Evolutionary conservation across 2,797 vertebrate species (phyloP).

Genomic region (Pantherophis alleghaniensis): DNA sequence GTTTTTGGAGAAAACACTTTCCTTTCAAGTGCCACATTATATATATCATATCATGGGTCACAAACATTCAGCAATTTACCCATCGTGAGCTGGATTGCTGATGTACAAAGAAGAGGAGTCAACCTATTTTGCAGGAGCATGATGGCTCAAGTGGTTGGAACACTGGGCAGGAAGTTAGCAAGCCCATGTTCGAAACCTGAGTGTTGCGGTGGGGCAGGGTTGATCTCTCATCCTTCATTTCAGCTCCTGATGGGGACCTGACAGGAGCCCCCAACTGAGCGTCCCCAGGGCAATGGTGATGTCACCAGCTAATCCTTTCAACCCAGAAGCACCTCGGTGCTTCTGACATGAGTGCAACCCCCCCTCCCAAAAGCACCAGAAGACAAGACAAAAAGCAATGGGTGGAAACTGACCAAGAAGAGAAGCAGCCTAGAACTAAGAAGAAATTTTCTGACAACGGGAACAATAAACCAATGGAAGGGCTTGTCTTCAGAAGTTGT

Average conservation of each 20-base stretch:
- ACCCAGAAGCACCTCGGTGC: too few relatives aligned
- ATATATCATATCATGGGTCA: not conserved
- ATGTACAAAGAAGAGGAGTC: not conserved
- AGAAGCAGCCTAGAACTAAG: not conserved
- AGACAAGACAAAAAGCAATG: not conserved
- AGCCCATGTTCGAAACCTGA: not conserved
- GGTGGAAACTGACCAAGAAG: not conserved
- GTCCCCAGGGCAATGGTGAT: not conserved
- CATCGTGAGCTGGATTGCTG: not conserved
- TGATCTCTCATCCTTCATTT: not conserved
- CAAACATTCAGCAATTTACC: not conserved
- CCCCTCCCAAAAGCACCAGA: not conserved
- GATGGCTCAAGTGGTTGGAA: not conserved
- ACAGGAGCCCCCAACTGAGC: not conserved
- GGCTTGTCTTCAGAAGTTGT: not conserved
- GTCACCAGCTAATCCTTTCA: not conserved
- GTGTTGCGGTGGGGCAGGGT: not conserved
- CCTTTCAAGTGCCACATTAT: not conserved
- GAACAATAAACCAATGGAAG: not conserved
- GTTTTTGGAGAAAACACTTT: not conserved
- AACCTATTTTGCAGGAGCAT: not conserved
- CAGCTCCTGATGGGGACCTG: not conserved
- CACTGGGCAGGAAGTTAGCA: not conserved
- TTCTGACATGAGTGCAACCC: not conserved
- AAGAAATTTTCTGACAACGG: not conserved